Conservation (phyloP, 2,888 invertebrate genomes). For the Caenorhabditis angaria region DNA sequence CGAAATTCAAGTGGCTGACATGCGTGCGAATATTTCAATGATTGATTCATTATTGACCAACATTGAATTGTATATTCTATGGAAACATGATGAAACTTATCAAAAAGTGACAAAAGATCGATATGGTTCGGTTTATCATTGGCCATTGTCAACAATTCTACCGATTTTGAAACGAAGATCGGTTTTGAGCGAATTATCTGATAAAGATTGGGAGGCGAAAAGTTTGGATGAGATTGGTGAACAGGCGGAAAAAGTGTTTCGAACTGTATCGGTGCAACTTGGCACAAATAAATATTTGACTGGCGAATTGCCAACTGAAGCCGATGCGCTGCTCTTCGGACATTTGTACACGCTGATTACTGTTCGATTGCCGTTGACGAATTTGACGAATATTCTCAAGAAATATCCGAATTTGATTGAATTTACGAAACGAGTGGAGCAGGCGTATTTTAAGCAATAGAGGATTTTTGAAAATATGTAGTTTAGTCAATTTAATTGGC, state of each 20-base stretch:
- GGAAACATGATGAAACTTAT: conserved; percentile 84
- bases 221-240: conserved; percentile 74
- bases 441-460: conserved; percentile 61
- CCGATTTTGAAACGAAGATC: conserved; percentile 41
- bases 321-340: conserved; percentile 92
- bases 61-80: conserved; percentile 90
- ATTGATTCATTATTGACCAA: conserved; percentile 84
- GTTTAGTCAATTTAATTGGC: too few species aligned
- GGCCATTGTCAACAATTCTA: conserved; percentile 81
- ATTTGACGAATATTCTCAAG: conserved; percentile 83
- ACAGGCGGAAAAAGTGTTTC: conserved; percentile 85
- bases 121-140: conserved; percentile 89
- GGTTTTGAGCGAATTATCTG: conserved; percentile 35
- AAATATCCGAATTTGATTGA: conserved; percentile 82
- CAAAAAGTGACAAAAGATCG: conserved; percentile 82
- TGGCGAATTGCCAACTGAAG: conserved; percentile 81
- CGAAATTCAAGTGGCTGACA: conserved; percentile 84
- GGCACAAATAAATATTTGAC: conserved; percentile 83
- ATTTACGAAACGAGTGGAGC: conserved; percentile 85
- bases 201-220: conserved; percentile 50
- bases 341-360: conserved; percentile 94
- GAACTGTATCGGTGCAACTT: conserved; percentile 85
- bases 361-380: conserved; percentile 82
- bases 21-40: conserved; percentile 91
- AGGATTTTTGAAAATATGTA: too few species aligned